Evolutionary conservation across 2,113 vertebrate species (phyloP).

Genomic region (Sinosuthora webbiana): DNA sequence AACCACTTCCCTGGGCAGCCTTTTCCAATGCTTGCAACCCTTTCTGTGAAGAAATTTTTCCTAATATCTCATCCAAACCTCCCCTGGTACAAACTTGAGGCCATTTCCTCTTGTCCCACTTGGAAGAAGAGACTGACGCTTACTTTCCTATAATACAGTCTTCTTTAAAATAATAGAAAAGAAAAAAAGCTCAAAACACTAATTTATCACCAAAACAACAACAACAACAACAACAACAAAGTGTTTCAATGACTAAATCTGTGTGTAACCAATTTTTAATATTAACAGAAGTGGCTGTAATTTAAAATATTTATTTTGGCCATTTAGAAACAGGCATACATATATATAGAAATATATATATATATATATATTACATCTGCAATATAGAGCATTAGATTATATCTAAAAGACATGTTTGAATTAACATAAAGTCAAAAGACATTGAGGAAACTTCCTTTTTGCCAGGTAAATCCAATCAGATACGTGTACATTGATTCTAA

Average conservation of each 20-base stretch:
- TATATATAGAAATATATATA: not conserved
- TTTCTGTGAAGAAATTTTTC: not conserved
- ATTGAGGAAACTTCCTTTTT: not conserved
- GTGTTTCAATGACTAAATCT: not conserved
- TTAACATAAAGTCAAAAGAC: not conserved
- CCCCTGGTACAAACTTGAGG: not conserved
- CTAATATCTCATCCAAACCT: not conserved
- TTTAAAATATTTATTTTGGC: not conserved
- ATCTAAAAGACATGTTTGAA: not conserved
- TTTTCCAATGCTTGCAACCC: not conserved
- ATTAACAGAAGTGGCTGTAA: not conserved
- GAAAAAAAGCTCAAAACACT: not conserved
- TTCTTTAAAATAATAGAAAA: not conserved
- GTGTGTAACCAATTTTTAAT: not conserved
- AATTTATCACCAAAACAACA: not conserved
- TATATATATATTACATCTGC: not conserved
- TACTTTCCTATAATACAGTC: not conserved
- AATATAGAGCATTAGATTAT: not conserved
- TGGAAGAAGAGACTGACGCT: not conserved
- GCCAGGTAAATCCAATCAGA: not conserved
- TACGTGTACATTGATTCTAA: rapidly evolving
- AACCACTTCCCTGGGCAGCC: too few species aligned
- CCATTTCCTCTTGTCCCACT: not conserved
- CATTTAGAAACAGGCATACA: not conserved
- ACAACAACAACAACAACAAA: not conserved